These are phyloP conservation scores for Luperina testacea DNA, from an alignment of 2,888 invertebrate genomes.

Conservation along the genomic window DNA sequence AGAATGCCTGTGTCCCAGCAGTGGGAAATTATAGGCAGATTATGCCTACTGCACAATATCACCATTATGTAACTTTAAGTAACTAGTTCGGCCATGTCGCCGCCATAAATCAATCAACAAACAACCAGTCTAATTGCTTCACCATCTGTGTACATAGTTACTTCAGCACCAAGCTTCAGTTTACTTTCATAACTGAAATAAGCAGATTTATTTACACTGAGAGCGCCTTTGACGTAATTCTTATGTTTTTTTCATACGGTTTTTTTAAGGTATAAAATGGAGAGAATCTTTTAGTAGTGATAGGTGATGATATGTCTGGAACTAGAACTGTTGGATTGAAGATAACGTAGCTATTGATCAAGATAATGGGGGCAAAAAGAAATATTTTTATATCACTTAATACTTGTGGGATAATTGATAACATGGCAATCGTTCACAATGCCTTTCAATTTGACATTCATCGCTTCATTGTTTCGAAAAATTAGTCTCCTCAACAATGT, in stretches of 20 bases:
- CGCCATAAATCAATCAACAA: constrained; percentile 22
- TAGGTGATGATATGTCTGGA: background rate
- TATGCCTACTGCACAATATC: background rate
- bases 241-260: background rate
- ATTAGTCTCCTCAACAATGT: background rate
- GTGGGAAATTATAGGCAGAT: background rate
- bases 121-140: constrained; percentile 26
- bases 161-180: constrained; percentile 1
- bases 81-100: constrained; percentile 4
- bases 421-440: background rate
- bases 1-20: background rate
- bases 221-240: background rate
- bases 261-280: background rate
- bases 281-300: background rate
- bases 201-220: constrained; percentile 27
- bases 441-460: background rate
- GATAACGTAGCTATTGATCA: background rate
- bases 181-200: constrained; percentile 18
- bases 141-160: constrained; percentile 25
- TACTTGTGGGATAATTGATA: background rate
- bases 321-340: background rate
- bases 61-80: constrained; percentile 1
- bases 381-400: background rate
- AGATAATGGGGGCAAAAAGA: background rate
- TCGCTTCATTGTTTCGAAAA: background rate